Conservation (phyloP, 2,888 invertebrate genomes). For the Ceratothoa steindachneri region DNA sequence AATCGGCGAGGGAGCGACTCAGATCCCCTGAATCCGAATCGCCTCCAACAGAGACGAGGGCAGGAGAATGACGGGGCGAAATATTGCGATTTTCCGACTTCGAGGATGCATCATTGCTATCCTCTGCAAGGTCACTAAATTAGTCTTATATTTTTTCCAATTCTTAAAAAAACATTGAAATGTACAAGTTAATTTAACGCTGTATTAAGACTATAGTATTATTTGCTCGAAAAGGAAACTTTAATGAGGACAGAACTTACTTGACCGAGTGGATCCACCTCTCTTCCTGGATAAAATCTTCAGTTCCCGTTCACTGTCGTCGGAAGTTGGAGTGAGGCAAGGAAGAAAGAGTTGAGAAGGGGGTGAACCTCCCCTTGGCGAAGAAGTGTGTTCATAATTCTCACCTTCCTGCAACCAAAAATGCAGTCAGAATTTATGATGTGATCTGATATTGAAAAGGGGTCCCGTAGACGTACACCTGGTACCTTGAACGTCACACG, state of each 20-base stretch:
- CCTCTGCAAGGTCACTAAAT: neutral
- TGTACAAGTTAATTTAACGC: too few relatives aligned
- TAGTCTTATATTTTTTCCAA: too few relatives aligned
- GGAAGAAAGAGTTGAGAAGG: neutral
- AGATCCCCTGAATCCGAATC: constrained; percentile 36
- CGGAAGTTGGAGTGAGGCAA: constrained; percentile 24
- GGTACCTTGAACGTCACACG: too few relatives aligned
- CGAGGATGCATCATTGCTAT: neutral
- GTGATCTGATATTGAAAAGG: too few relatives aligned
- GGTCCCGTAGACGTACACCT: too few relatives aligned
- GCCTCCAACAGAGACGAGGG: constrained; percentile 31
- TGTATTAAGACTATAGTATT: too few relatives aligned
- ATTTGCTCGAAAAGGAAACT: too few relatives aligned
- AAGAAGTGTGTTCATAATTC: neutral
- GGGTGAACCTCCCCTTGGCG: neutral
- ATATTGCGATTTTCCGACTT: neutral
- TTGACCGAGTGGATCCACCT: too few relatives aligned
- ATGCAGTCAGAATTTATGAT: too few relatives aligned
- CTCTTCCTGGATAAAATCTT: too few relatives aligned
- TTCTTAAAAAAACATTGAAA: too few relatives aligned
- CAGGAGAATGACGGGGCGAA: constrained; percentile 26
- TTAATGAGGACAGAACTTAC: too few relatives aligned
- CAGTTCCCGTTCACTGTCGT: constrained; percentile 34
- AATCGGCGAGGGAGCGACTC: constrained; percentile 63
- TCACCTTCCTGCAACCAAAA: neutral